Evolutionary conservation across 2,888 invertebrate genomes (phyloP), one percentile per base, ranked within the genome.

Genomic region (Mesorhabditis spiculigera): DNA sequence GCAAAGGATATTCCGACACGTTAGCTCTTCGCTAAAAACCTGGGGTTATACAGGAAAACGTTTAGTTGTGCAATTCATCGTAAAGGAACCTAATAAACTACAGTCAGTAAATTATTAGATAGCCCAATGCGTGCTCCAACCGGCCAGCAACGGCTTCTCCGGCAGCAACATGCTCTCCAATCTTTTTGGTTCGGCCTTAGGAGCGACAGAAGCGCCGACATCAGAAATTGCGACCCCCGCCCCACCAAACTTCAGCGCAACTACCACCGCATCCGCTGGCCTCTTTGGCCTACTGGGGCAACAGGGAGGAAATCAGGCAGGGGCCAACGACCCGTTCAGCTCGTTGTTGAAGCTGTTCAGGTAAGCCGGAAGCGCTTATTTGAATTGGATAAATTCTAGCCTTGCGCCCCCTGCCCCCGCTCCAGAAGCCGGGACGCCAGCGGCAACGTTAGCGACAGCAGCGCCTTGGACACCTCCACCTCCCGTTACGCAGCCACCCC

Each of bases 121-220:
- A 16, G 74, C 78, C 41, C 78, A 78, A 71, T 78, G 78, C 45
- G 67, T 77, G 5, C 16, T 76, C 4, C 28, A 28, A 28, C 28
- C 28, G 28, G 73, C 71, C 63, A 28, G n/a, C 8, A 50, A 50
- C n/a, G 10, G 10, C n/a, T 50, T 50, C 8, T 50, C 58, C 8
- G n/a, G 58, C 41, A 28, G 28, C 28, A 28, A 28, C 28, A 28
- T 28, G 28, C 8, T 63, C 41, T n/a, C 63, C 8, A 28, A 63
- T 16, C 6, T 63, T 16, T 28, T 63, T 28, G 63, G n/a, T 28
- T 8, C 63, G 16, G 63, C 63, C 8, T 6, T 28, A 8, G n/a
- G 63, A 10, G 8, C 63, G 6, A n/a, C n/a, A 8, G n/a, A n/a
- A n/a, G 13, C 63, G 13, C 8, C 63, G 28, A 63, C 63, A 16